phyloP scores from a whole-genome alignment of 2,888 invertebrate species.

The Acronicta leporina region DNA sequence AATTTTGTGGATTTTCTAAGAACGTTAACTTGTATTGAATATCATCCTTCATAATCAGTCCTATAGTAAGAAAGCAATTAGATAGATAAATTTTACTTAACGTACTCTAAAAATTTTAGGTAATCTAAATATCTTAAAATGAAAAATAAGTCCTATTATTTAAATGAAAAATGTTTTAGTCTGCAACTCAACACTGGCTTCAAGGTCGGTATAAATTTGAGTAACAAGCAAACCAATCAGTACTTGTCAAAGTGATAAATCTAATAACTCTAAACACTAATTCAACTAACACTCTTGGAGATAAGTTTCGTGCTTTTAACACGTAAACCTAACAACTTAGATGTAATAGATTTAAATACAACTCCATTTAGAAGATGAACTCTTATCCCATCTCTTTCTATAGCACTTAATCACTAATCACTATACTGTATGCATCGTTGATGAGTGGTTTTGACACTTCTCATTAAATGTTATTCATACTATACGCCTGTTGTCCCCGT shows the following conservation, averaged over 20 bases:
- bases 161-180: constrained; percentile 42
- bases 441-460: not conserved
- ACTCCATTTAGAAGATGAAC: constrained; percentile 39
- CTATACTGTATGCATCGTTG: not conserved
- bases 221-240: constrained; percentile 67
- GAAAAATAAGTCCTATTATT: constrained; percentile 32
- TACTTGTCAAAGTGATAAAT: constrained; percentile 62
- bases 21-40: not conserved
- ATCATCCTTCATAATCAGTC: no score
- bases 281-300: constrained; percentile 45
- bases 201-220: constrained; percentile 53
- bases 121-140: constrained; percentile 18
- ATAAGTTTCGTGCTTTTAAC: constrained; percentile 48
- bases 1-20: not conserved
- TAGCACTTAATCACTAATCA: not conserved
- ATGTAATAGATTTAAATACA: constrained; percentile 48
- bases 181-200: constrained; percentile 41
- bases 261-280: constrained; percentile 60
- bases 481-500: no score
- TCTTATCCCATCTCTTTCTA: constrained; percentile 26
- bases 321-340: constrained; percentile 45
- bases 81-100: constrained; percentile 9
- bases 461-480: not conserved
- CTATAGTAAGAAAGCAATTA: not conserved
- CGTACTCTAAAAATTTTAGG: not conserved